Base-by-base conservation (phyloP, 1,140 invertebrate species). In the Drosophila sechellia region DNA sequence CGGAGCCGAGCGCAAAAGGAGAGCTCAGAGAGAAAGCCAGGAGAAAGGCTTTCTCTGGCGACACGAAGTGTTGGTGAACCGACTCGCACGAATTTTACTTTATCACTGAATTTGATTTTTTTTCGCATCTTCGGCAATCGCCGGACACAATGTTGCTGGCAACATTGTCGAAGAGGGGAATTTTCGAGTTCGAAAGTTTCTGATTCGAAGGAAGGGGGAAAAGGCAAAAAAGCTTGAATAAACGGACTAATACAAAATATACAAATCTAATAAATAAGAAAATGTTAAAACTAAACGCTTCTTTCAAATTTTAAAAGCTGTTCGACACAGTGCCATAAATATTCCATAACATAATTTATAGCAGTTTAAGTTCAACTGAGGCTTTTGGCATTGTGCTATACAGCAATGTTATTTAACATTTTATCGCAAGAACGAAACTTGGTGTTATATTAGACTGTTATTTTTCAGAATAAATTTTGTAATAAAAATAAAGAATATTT, bases 91-190 rank as follows among this genome's bases (percentile, higher is more conserved):
- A 86, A 79, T 75, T 81, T 79, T 79, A 59, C 59, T 81, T 81
- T 73, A 79, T 79, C 76, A 84, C 57, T 85, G 81, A 86, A 81
- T 78, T 77, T 77, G 45, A 72, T 81, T 86, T 78, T 81, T 85
- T 81, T 86, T 86, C 68, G 49, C 25, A 22, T 68, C 48, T 69
- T 69, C 61, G 63, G 34, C 15, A 35, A 1, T 13, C 6, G 63
- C 31, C 37, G 1, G 40, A 42, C 15, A 42, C 40, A 42, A 40
- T 17, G 8, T 31, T 8, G 6, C 31, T 39, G 11, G 61, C 61
- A 60, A 60, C 56, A 60, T 63, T 39, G 5, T 15, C 10, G 17
- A 4, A 8, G 1, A 17, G 42, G 17, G 20, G 13, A 6, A 25
- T 5, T 52, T 39, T 39, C 37, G 11, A 39, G 3, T 3, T 39